phyloP scores from a whole-genome alignment of 92 coral and sea anemone genomes.

The Bergia sp. region DNA sequence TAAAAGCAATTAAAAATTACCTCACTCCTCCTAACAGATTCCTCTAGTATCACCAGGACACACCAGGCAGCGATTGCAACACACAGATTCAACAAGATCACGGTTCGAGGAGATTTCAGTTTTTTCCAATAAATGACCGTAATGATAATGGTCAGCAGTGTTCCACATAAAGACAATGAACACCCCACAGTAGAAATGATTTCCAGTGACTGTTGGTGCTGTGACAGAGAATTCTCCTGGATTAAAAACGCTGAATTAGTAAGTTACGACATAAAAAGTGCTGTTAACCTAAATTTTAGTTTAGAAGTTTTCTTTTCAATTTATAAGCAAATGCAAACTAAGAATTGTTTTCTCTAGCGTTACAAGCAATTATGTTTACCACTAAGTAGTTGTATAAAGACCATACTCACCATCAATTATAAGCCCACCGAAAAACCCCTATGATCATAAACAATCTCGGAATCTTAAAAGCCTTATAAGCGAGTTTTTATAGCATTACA shows the following conservation, averaged over 20 bases:
- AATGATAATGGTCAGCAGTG: constrained; percentile 57
- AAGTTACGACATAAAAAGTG: too few species aligned
- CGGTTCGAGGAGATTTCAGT: constrained; percentile 68
- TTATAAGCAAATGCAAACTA: too few species aligned
- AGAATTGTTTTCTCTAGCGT: too few species aligned
- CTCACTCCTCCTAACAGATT: constrained; percentile 37
- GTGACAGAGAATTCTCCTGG: neutral
- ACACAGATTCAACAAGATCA: constrained; percentile 70
- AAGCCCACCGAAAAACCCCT: too few species aligned
- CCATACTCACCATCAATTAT: too few species aligned
- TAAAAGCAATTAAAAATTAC: constrained; percentile 7
- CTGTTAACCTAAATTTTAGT: neutral
- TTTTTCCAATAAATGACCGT: constrained; percentile 62
- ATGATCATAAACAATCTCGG: too few species aligned
- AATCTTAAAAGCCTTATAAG: too few species aligned
- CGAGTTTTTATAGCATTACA: too few species aligned
- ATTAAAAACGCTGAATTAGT: neutral
- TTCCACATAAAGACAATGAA: constrained; percentile 60
- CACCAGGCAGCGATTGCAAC: constrained; percentile 60
- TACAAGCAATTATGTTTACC: too few species aligned
- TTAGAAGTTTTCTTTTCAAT: neutral
- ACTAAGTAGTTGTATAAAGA: too few species aligned
- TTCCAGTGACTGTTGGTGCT: constrained; percentile 17
- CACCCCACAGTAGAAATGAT: constrained; percentile 66
- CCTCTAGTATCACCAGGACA: constrained; percentile 34